Base-by-base conservation (phyloP, 1,140 invertebrate species). In the Potamilus streckersoni region DNA sequence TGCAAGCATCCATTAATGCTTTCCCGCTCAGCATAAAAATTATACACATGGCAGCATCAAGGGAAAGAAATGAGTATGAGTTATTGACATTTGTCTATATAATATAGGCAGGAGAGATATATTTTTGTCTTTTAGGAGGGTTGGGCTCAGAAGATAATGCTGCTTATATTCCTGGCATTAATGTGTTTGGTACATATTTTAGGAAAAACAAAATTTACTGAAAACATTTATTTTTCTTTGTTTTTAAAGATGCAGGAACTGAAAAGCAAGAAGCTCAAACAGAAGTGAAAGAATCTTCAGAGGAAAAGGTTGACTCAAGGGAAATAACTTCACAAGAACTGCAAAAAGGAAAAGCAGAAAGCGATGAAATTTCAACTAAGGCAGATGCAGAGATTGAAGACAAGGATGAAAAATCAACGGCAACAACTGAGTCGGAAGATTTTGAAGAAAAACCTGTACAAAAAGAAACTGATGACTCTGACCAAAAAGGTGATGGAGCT, bases 231-330 rank as follows among this genome's bases (percentile, higher is more conserved):
- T 49, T 11, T 49, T 49, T 49, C 38, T 49, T 49, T 49, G 38
- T 31, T 31, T 31, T 4, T n/a, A 65, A 69, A 13, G 62, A 60
- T 49, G 74, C 66, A 69, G 69, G 76, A 63, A 67, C 76, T 64
- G 76, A 70, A 63, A 67, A 49, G 20, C 66, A 31, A 57, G 15
- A 14, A 65, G 57, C 66, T 20, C 61, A 68, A 55, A 63, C 62
- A 11, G 68, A 68, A 67, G 79, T 62, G 56, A 55, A 76, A 20
- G n/a, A 57, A 60, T 1, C 23, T 59, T 65, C 31, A 38, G 31
- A n/a, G 3, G 65, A 23, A 2, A 23, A 71, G 13, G 57, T 23
- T 59, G 59, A 49, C 58, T 55, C 66, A 14, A 17, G n/a, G 17
- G 63, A 19, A 23, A 57, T 72, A 14, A 63, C 62, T 31, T 17